Evolutionary conservation across 2,113 vertebrate genomes (phyloP), one percentile per base, ranked within the genome.

Genomic region (Tragelaphus scriptus): DNA sequence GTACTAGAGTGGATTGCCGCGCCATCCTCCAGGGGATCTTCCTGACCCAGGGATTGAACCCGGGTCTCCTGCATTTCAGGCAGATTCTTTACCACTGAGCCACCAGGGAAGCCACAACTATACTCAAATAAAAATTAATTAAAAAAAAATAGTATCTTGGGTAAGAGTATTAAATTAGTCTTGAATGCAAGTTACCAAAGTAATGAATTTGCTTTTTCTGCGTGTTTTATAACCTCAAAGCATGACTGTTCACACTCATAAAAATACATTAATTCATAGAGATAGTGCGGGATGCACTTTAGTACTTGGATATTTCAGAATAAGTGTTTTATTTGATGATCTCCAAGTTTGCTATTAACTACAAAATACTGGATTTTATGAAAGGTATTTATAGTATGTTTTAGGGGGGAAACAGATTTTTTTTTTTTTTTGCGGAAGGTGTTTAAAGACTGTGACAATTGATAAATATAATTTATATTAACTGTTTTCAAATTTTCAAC

Each of bases 391-490:
- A 23, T 49, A 30, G 12, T 82, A 9, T 89, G 19, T 93, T 95
- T 93, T 3, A 19, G 30, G 19, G 26, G 6, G 19, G 40, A 59
- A 49, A 71, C 65, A 77, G 10, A 1, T 51, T 75, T 23, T 47
- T 16, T 26, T 30, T 79, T 28, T 53, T 86, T 75, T 90, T 89
- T 13, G 6, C 25, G 21, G 25, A 32, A 93, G 61, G 25, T 84
- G 68, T 77, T 95, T 97, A 84, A 61, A 15, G n/a, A 91, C 2
- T 96, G 21, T 95, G 77, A 81, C 44, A 68, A 7, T 79, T 85
- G 25, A 93, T 91, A 40, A 63, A 94, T 32, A 56, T 96, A 75
- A 90, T 91, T 94, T 97, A 85, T 89, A 93, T 8, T 90, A 91
- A 84, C 87, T 25, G 49, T 55, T 97, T 95, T 96, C 59, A 88